These are phyloP conservation scores for Spinus pinus DNA, from an alignment of 2,797 vertebrate species.

Conservation along the genomic window DNA sequence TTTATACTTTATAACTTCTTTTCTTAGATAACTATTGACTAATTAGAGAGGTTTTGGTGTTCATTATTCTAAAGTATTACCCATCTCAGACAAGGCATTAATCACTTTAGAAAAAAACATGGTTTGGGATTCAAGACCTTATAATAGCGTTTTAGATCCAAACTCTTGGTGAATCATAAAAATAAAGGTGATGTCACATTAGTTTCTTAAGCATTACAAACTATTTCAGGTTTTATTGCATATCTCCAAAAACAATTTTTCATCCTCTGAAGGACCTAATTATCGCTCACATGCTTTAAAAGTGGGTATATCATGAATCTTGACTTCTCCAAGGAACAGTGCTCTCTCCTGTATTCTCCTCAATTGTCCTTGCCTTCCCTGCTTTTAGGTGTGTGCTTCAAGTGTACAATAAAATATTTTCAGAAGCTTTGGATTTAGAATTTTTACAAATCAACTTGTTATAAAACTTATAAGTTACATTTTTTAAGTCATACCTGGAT, in stretches of 20 bases:
- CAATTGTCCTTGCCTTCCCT: not conserved
- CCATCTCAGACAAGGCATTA: not conserved
- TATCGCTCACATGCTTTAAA: not conserved
- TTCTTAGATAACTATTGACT: not conserved
- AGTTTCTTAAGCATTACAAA: not conserved
- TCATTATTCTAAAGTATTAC: not conserved
- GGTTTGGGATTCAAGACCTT: not conserved
- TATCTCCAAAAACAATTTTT: not conserved
- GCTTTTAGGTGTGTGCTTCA: not conserved
- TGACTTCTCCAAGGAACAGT: not conserved
- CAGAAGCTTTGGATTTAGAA: not conserved
- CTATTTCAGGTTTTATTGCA: not conserved
- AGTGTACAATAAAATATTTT: not conserved
- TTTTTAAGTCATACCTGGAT: not conserved
- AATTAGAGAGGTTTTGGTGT: not conserved
- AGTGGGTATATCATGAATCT: not conserved
- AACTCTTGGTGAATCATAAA: not conserved
- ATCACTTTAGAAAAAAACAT: not conserved
- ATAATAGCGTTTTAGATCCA: not conserved
- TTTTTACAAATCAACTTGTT: not conserved
- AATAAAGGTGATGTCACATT: not conserved
- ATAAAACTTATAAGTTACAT: not conserved
- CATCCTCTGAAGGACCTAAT: not conserved
- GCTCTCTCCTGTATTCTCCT: not conserved
- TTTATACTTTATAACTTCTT: not conserved